phyloP scores from a whole-genome alignment of 1,140 invertebrate species.

The Cotesia chilonis region DNA sequence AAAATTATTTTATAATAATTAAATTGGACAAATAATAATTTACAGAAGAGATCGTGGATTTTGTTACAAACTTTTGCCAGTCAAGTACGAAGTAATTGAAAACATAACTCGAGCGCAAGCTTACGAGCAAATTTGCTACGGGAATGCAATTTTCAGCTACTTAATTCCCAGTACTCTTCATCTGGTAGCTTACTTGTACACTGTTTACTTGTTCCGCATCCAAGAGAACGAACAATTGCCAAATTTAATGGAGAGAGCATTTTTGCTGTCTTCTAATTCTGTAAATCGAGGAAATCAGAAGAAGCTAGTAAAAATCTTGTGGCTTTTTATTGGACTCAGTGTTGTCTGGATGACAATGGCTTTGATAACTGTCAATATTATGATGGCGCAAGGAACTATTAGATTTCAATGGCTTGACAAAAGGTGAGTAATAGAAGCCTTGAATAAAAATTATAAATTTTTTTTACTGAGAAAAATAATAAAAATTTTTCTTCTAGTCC shows the following conservation, averaged over 20 bases:
- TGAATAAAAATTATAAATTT: not conserved
- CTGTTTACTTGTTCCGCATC: conserved; percentile 80
- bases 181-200: conserved; percentile 79
- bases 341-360: conserved; percentile 75
- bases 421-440: conserved; percentile 35
- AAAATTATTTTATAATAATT: no score
- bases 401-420: conserved; percentile 71
- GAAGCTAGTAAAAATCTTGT: conserved; percentile 73
- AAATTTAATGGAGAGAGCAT: conserved; percentile 89
- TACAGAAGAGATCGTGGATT: conserved; percentile 78
- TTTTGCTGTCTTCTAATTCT: conserved; percentile 73
- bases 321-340: conserved; percentile 75
- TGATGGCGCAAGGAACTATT: conserved; percentile 72
- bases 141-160: conserved; percentile 78
- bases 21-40: conserved; percentile 32
- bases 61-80: conserved; percentile 69
- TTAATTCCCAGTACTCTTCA: conserved; percentile 82
- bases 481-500: conserved; percentile 60
- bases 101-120: conserved; percentile 55
- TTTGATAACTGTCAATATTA: conserved; percentile 71
- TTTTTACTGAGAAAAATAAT: not conserved
- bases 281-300: conserved; percentile 74
- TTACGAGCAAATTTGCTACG: conserved; percentile 72
- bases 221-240: conserved; percentile 88
- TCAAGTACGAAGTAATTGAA: conserved; percentile 50